Conservation (phyloP, 2,797 vertebrate genomes). For the Lepidocolaptes lacrymiger region DNA sequence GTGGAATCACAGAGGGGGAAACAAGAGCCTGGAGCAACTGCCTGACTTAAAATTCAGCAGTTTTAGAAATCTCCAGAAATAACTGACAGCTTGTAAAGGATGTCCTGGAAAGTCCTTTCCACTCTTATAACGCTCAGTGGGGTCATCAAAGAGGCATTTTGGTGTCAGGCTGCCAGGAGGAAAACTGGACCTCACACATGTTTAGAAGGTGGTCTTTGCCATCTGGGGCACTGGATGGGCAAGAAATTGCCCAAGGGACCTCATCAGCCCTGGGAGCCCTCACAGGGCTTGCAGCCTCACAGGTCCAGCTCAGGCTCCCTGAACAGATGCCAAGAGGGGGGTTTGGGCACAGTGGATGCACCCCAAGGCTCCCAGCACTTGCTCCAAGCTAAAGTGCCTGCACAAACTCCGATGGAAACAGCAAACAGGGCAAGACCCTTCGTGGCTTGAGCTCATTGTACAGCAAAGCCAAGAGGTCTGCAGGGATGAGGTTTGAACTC, state of each 20-base stretch:
- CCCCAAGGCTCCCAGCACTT: accelerated
- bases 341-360: not conserved
- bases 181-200: not conserved
- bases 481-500: slow-evolving; percentile 36
- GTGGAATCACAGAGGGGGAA: not conserved
- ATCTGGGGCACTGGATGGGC: not conserved
- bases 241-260: not conserved
- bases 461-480: not conserved
- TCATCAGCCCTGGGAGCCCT: not conserved
- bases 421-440: not conserved
- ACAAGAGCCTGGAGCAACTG: not conserved
- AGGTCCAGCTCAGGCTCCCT: not conserved
- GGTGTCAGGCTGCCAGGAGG: not conserved
- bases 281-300: accelerated
- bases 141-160: not conserved
- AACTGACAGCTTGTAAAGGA: not conserved
- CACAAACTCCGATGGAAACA: not conserved
- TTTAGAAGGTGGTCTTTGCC: not conserved
- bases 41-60: not conserved
- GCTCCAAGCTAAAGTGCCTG: not conserved
- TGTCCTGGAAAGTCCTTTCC: not conserved
- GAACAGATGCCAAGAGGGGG: not conserved
- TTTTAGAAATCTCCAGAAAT: not conserved
- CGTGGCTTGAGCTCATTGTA: not conserved
- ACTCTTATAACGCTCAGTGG: not conserved